Evolutionary conservation across 2,113 vertebrate genomes (phyloP).

Genomic region (Mastomys natalensis): DNA sequence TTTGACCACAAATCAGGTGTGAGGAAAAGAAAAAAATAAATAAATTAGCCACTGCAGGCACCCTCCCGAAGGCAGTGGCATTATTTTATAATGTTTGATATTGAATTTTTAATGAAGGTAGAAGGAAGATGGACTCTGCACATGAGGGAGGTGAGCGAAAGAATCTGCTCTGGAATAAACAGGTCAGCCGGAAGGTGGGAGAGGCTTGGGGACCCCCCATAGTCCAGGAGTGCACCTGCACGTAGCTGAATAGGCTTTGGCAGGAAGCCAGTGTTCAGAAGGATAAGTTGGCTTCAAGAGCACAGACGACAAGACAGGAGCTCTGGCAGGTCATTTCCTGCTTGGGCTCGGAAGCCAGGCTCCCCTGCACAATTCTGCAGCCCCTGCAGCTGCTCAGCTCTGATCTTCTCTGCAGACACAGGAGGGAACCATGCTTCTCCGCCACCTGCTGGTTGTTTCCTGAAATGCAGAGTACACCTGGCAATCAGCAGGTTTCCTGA

Average conservation of each 20-base stretch:
- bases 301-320: not conserved
- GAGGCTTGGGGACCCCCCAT: not conserved
- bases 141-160: not conserved
- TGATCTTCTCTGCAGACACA: not conserved
- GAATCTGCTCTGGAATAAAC: conserved; percentile 23
- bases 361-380: not conserved
- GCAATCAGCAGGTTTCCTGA: not conserved
- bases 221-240: not conserved
- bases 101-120: conserved; percentile 79
- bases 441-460: conserved; percentile 85
- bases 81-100: conserved; percentile 76
- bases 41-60: not conserved
- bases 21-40: not conserved
- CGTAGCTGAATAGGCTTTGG: not conserved
- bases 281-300: not conserved
- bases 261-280: not conserved
- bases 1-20: conserved; percentile 78
- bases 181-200: conserved; percentile 44
- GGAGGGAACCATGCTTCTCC: conserved; percentile 63
- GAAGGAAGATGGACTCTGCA: not conserved
- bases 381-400: not conserved
- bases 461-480: conserved; percentile 81
- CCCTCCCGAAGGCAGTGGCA: conserved; percentile 53
- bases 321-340: not conserved
- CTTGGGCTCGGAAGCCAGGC: fast-evolving